These are phyloP conservation scores for Vimba vimba DNA, from an alignment of 2,113 vertebrate genomes.

Conservation along the genomic window DNA sequence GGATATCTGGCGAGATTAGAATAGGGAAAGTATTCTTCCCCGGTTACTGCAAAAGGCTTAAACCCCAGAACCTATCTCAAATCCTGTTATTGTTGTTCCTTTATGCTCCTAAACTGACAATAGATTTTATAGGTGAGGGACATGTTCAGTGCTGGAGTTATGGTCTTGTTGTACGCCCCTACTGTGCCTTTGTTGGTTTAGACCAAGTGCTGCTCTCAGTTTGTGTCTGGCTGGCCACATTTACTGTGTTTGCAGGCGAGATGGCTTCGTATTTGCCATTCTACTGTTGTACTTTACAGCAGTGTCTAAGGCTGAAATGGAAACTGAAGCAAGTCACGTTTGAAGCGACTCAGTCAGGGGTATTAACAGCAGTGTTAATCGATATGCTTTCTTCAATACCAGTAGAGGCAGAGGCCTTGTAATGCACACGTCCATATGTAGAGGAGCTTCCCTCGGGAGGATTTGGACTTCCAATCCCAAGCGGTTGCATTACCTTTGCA, in stretches of 20 bases:
- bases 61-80: conserved; percentile 70
- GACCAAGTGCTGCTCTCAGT: conserved; percentile 20
- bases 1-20: conserved; percentile 81
- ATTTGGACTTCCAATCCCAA: conserved; percentile 29
- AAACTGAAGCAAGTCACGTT: conserved; percentile 15
- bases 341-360: conserved; percentile 33
- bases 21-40: conserved; percentile 71
- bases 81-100: conserved; percentile 62
- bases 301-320: background rate
- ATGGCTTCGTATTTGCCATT: background rate
- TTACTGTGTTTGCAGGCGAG: background rate
- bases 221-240: background rate
- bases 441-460: conserved; percentile 22
- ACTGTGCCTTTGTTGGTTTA: conserved; percentile 32
- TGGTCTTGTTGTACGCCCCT: background rate
- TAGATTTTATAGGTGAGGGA: conserved; percentile 60
- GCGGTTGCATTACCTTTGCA: conserved; percentile 40
- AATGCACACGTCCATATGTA: conserved; percentile 4
- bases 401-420: conserved; percentile 7
- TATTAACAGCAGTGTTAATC: conserved; percentile 43
- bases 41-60: conserved; percentile 75
- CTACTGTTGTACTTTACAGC: background rate
- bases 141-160: conserved; percentile 1
- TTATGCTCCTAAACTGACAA: conserved; percentile 49
- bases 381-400: conserved; percentile 17